Conservation (phyloP, 2,797 vertebrate genomes). For the Arrhamphus sclerolepis region DNA sequence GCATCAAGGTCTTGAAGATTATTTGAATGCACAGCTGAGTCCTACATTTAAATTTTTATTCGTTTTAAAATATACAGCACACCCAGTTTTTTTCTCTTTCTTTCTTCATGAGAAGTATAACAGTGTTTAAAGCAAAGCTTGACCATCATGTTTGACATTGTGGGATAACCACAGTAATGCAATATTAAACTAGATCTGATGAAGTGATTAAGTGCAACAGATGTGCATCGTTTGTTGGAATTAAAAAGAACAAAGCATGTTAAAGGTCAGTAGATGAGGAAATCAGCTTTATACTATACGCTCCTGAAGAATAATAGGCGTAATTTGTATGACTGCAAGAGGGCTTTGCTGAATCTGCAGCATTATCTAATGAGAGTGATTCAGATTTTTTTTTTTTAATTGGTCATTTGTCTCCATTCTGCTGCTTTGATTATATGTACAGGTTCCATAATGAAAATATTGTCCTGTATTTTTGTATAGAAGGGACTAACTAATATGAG, state of each 20-base stretch:
- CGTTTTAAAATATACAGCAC: neutral
- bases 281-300: too few species aligned
- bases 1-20: constrained; percentile 17
- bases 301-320: too few species aligned
- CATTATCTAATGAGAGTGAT: too few species aligned
- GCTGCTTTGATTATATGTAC: neutral
- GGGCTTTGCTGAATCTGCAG: too few species aligned
- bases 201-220: too few species aligned
- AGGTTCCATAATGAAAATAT: neutral
- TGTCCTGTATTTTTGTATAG: neutral
- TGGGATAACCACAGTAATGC: neutral
- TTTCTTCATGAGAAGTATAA: too few species aligned
- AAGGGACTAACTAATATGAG: neutral
- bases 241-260: too few species aligned
- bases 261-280: too few species aligned
- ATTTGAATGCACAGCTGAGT: constrained; percentile 10
- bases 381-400: too few species aligned
- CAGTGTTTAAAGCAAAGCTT: too few species aligned
- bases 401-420: neutral
- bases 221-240: too few species aligned
- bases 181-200: neutral
- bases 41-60: neutral
- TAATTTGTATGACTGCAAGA: too few species aligned
- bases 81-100: neutral
- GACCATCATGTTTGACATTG: neutral